phyloP scores from a whole-genome alignment of 2,113 vertebrate genomes.

The Heteronetta atricapilla region DNA sequence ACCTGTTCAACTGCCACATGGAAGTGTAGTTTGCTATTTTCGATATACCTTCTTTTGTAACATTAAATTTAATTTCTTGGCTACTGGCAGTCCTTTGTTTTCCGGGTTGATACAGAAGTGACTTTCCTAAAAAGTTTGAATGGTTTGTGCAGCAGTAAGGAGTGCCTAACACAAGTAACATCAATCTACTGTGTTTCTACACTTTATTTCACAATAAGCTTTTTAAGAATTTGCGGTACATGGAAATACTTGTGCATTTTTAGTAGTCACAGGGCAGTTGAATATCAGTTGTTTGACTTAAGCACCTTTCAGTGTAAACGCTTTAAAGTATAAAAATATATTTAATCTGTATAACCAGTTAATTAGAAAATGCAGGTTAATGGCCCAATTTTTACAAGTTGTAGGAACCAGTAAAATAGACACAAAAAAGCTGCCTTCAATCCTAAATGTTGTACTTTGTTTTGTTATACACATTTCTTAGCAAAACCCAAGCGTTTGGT shows the following conservation, averaged over 20 bases:
- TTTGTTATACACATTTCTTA: slow-evolving; percentile 35
- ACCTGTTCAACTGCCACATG: slow-evolving; percentile 72
- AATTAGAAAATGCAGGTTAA: slow-evolving; percentile 1
- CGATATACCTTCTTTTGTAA: slow-evolving; percentile 63
- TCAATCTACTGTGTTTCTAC: slow-evolving; percentile 46
- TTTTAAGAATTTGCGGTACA: slow-evolving; percentile 37
- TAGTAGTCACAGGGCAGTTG: slow-evolving; percentile 10
- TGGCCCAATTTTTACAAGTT: slow-evolving; percentile 28
- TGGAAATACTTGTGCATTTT: slow-evolving; percentile 32
- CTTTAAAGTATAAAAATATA: slow-evolving; percentile 24
- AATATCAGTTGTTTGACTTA: neutral
- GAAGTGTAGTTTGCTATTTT: slow-evolving; percentile 75
- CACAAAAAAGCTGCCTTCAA: slow-evolving; percentile 70
- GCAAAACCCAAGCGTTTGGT: slow-evolving; percentile 62
- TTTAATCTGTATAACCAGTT: slow-evolving; percentile 17
- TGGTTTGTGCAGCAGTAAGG: slow-evolving; percentile 59
- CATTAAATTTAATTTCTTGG: slow-evolving; percentile 66
- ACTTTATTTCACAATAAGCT: slow-evolving; percentile 55
- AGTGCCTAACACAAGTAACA: slow-evolving; percentile 55
- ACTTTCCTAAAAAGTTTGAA: slow-evolving; percentile 18
- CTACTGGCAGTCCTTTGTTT: slow-evolving; percentile 70
- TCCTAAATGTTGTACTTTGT: slow-evolving; percentile 54
- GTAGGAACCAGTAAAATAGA: slow-evolving; percentile 46
- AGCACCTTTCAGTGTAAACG: slow-evolving; percentile 19
- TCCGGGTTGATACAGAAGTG: slow-evolving; percentile 51